Conservation (phyloP, 2,797 vertebrate genomes). For the Coilia nasus region DNA sequence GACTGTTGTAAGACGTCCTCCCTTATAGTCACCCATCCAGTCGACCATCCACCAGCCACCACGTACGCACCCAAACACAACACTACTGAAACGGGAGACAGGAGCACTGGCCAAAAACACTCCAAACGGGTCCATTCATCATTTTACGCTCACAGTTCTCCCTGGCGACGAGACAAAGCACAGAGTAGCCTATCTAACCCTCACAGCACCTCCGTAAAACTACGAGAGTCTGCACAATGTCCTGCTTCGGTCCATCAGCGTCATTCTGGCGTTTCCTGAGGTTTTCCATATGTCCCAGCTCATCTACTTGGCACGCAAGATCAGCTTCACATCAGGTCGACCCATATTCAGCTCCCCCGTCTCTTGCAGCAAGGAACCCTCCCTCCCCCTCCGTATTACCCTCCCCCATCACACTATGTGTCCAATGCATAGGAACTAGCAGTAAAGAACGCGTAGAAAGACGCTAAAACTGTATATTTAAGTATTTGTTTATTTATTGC, state of each 20-base stretch:
- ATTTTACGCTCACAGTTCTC: not conserved
- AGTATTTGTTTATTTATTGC: too few relatives aligned
- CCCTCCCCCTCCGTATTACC: too few relatives aligned
- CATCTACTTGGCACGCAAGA: too few relatives aligned
- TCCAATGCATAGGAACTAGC: too few relatives aligned
- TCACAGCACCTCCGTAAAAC: not conserved
- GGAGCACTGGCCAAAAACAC: not conserved
- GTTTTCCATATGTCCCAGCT: too few relatives aligned
- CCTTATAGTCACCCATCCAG: not conserved
- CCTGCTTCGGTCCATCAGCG: not conserved
- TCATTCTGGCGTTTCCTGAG: not conserved
- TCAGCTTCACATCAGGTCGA: too few relatives aligned
- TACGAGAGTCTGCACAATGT: not conserved
- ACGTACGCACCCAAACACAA: not conserved
- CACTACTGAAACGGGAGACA: not conserved
- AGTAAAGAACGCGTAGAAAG: too few relatives aligned
- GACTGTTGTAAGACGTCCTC: not conserved
- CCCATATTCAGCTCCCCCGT: too few relatives aligned
- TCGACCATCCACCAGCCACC: not conserved
- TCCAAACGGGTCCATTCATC: constrained; percentile 20
- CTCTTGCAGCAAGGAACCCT: too few relatives aligned
- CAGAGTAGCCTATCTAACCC: not conserved
- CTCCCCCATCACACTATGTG: too few relatives aligned
- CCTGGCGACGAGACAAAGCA: not conserved
- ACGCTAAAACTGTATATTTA: too few relatives aligned